Evolutionary conservation across 2,113 vertebrate species (phyloP), one percentile per base, ranked within the genome.

Genomic region (Cichladusa arquata): DNA sequence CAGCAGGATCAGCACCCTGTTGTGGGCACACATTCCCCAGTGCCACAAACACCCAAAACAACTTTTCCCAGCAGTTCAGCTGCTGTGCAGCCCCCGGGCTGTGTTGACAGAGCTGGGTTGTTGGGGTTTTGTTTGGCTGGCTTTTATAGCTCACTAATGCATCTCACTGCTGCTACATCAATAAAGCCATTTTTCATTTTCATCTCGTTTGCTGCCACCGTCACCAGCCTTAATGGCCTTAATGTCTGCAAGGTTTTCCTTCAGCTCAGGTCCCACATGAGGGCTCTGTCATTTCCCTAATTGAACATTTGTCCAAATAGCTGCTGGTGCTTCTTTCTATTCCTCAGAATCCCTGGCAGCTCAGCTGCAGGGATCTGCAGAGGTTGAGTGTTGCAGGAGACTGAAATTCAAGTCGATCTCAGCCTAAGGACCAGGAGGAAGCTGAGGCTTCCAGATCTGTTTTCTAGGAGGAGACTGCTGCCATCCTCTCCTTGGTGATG

Each of bases 1-100:
- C 48, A 86, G 69, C 1, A 2, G 48, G 60, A 42, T 18, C 60
- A 34, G 10, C 38, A 6, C 16, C 22, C 5, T 0, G 8, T 2
- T 6, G 44, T 2, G 38, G 67, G 58, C 31, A 48, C 67, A 3
- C 33, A 14, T 47, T 22, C 60, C 95, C 65, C 66, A 12, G 76
- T 15, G 11, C 13, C 24, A 70, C 58, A 6, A 58, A 19, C 33
- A 33, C 11, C 33, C 22, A 1, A 7, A 56, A 29, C 29, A 29
- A 62, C 17, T 69, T 86, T 57, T 36, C 3, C 1, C 33, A 24
- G 12, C 6, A 16, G 14, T 23, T 45, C 0, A 18, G 28, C 12
- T 33, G 20, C 44, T 29, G 0, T 9, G 50, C 31, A 28, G 25
- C 20, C 73, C 69, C 29, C 12, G 5, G 81, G 60, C 89, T 45